A percentile compares a stretch with the other conserved stretches of the same genome.
Conservation (phyloP, 2,113 vertebrate genomes). For the Sinocyclocheilus rhinocerous region DNA sequence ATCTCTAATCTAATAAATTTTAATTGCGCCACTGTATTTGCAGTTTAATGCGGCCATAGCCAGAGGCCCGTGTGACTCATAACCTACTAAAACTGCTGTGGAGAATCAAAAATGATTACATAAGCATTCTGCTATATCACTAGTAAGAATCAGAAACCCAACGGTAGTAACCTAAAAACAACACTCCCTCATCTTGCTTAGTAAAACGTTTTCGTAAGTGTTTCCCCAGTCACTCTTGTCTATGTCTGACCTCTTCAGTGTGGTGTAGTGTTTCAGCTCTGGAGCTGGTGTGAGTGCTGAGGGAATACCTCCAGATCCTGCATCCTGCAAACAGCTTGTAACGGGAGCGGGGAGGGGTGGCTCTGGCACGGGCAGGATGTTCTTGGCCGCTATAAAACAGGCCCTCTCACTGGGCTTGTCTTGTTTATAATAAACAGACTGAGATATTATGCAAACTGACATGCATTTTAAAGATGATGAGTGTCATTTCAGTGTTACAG, state of each 20-base stretch:
- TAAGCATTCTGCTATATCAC: neutral
- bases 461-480: neutral
- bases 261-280: slow-evolving; percentile 29
- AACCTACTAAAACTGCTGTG: slow-evolving; percentile 33
- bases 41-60: slow-evolving; percentile 9
- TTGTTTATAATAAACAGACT: slow-evolving; percentile 33
- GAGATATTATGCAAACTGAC: neutral
- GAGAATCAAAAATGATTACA: slow-evolving; percentile 10
- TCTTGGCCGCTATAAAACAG: slow-evolving; percentile 23
- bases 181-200: neutral
- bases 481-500: neutral
- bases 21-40: neutral
- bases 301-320: slow-evolving; percentile 39
- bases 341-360: neutral
- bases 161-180: neutral
- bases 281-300: slow-evolving; percentile 9
- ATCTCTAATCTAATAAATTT: slow-evolving; percentile 26
- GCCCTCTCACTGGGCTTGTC: slow-evolving; percentile 25
- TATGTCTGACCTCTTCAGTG: neutral
- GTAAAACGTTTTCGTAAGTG: neutral
- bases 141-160: neutral
- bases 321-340: slow-evolving; percentile 43
- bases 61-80: slow-evolving; percentile 29
- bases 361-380: neutral
- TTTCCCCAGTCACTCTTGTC: neutral